Evolutionary conservation across 1,140 invertebrate genomes (phyloP).

Genomic region (Listronotus oregonensis): DNA sequence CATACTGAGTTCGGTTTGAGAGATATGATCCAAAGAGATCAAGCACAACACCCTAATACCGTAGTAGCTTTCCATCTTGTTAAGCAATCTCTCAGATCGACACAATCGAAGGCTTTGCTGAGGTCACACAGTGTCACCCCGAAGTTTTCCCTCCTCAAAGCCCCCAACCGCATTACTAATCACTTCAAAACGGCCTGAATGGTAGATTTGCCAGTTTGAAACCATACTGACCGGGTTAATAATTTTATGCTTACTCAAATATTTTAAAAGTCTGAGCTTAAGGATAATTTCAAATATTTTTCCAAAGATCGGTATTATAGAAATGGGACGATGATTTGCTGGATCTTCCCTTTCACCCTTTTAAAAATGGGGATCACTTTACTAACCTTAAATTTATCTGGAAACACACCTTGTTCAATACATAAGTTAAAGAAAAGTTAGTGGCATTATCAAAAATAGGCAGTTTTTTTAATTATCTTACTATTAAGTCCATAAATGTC

Average conservation of each 20-base stretch:
- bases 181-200: conserved; percentile 25
- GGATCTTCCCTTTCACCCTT: conserved; percentile 31
- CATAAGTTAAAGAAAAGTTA: conserved; percentile 26
- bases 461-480: conserved; percentile 6
- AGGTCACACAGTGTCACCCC: conserved; percentile 26
- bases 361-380: conserved; percentile 37
- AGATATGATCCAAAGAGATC: conserved; percentile 5
- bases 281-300: conserved; percentile 39
- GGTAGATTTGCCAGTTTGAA: conserved; percentile 35
- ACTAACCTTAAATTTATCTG: conserved; percentile 34
- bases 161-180: conserved; percentile 16
- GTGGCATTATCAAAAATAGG: not conserved
- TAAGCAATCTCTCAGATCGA: conserved; percentile 18
- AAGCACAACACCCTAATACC: not conserved
- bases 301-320: conserved; percentile 30
- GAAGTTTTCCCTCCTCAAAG: conserved; percentile 20
- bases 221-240: conserved; percentile 33
- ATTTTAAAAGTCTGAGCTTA: conserved; percentile 29
- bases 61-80: conserved; percentile 5
- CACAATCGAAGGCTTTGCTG: conserved; percentile 37
- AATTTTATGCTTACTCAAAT: conserved; percentile 30
- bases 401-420: conserved; percentile 28
- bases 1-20: conserved; percentile 6
- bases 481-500: conserved; percentile 3
- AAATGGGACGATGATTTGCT: conserved; percentile 35